Percentiles rank a stretch among this genome's conserved stretches.
These are phyloP conservation scores for Melanotaenia trifasciata DNA, from an alignment of 2,797 vertebrate species.

Conservation along the genomic window DNA sequence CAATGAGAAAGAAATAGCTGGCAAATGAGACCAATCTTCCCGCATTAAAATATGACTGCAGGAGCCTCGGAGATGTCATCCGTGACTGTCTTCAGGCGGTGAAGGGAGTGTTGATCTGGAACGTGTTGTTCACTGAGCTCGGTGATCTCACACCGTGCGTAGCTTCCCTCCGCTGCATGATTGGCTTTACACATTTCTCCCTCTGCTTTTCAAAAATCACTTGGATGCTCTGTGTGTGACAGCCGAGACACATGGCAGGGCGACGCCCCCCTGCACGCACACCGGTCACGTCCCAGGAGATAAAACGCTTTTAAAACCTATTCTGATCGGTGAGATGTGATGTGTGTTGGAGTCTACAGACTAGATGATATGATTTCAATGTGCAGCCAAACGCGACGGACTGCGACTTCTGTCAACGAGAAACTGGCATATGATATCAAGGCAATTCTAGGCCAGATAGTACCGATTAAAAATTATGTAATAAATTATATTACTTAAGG, in stretches of 20 bases:
- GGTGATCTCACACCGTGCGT: slow-evolving; percentile 81
- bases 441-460: fast-evolving
- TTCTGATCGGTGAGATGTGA: no score
- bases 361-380: slow-evolving; percentile 13
- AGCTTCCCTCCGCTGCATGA: slow-evolving; percentile 76
- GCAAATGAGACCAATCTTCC: not conserved
- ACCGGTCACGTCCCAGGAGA: slow-evolving; percentile 44
- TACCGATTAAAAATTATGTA: not conserved
- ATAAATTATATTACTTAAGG: not conserved
- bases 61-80: not conserved
- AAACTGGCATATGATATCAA: not conserved
- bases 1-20: no score
- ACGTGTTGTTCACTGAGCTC: slow-evolving; percentile 37
- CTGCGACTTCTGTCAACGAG: not conserved
- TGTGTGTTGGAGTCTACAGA: slow-evolving; percentile 2
- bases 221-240: slow-evolving; percentile 63
- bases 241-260: slow-evolving; percentile 75
- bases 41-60: not conserved
- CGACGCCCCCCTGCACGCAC: slow-evolving; percentile 57
- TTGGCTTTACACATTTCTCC: slow-evolving; percentile 82
- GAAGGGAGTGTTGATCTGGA: slow-evolving; percentile 26
- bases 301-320: not conserved
- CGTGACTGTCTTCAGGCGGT: slow-evolving; percentile 4
- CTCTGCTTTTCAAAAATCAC: slow-evolving; percentile 84
- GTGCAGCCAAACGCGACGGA: slow-evolving; percentile 7